Evolutionary conservation across 2,888 invertebrate genomes (phyloP).

Genomic region (Acronicta leporina): DNA sequence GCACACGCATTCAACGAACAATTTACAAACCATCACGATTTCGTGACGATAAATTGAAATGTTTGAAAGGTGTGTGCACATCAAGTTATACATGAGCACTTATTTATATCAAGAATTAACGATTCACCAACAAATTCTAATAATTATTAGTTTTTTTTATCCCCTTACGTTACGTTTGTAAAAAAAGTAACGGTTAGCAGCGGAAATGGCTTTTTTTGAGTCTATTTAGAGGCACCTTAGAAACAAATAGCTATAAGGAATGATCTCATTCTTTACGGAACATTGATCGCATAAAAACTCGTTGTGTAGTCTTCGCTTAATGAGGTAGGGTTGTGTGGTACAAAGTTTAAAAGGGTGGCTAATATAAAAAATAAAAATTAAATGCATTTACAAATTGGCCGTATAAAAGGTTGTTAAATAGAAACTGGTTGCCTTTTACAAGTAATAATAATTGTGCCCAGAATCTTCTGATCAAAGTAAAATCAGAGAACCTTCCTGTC

Average conservation of each 20-base stretch:
- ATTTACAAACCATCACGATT: constrained; percentile 32
- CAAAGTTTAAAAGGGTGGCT: constrained; percentile 36
- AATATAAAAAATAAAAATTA: too few relatives aligned
- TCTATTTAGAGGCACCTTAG: constrained; percentile 48
- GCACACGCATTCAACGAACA: constrained; percentile 11
- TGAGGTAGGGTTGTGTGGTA: constrained; percentile 54
- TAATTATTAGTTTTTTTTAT: constrained; percentile 63
- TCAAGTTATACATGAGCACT: constrained; percentile 17
- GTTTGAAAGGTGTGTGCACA: constrained; percentile 33
- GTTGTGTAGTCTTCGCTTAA: constrained; percentile 60
- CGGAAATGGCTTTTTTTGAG: constrained; percentile 71
- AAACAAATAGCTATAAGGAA: constrained; percentile 69
- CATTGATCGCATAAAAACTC: constrained; percentile 69
- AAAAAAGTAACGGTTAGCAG: constrained; percentile 68
- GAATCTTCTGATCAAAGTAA: too few relatives aligned
- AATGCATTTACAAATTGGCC: neutral
- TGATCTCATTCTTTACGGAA: constrained; percentile 76
- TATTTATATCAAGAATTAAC: constrained; percentile 30
- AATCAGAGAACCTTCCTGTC: too few relatives aligned
- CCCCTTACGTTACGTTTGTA: constrained; percentile 61
- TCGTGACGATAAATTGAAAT: constrained; percentile 36
- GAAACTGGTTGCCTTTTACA: too few relatives aligned
- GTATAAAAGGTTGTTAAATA: too few relatives aligned
- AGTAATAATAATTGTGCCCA: too few relatives aligned
- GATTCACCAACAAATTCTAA: constrained; percentile 46